Base-by-base conservation (phyloP, 1,140 invertebrate genomes). In the Telenomus remus region DNA sequence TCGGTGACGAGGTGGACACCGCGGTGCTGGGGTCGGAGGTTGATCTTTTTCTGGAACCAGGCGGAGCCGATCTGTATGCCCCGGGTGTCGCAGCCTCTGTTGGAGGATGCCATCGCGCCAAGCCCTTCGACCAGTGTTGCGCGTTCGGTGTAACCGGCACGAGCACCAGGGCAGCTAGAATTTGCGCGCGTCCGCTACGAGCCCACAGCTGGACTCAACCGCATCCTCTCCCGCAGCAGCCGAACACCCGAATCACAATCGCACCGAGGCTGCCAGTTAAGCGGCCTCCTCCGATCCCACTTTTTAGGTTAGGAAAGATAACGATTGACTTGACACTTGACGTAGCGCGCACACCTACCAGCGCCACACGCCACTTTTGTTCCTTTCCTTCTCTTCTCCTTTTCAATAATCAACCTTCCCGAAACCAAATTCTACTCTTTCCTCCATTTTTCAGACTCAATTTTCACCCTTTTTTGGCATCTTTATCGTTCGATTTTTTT, bases 1-100 rank as follows among this genome's bases (percentile, higher is more conserved):
- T 98, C 96, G 54, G 96, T 97, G 78, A 98, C 95, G 79, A 97
- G 91, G 89, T 98, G 97, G 80, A 97, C 95, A 80, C 96, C 96
- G 86, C 96, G 91, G 86, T 96, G 95, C 88, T 97, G 95, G 78
- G 96, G 95, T 86, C 96, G 92, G 83, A 98, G 91, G 89, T 97
- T 97, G 84, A 98, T 94, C 91, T 97, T 97, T 88, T 94, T 94
- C 90, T 98, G 96, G 91, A 97, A 96, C 96, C 96, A 98, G 87
- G 96, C 95, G 86, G 95, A 95, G 86, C 95, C 94, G 85, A 95
- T 95, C 91, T 96, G 95, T 87, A 97, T 94, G 87, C 94, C 94
- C 90, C 93, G 57, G 53, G 33, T 75, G 47, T 63, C 63, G 42
- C 68, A 94, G 87, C 94, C 94, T 89, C 93, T 91, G 81, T 91